Base-by-base conservation (phyloP, 2,797 vertebrate genomes). In the Podarcis siculus region DNA sequence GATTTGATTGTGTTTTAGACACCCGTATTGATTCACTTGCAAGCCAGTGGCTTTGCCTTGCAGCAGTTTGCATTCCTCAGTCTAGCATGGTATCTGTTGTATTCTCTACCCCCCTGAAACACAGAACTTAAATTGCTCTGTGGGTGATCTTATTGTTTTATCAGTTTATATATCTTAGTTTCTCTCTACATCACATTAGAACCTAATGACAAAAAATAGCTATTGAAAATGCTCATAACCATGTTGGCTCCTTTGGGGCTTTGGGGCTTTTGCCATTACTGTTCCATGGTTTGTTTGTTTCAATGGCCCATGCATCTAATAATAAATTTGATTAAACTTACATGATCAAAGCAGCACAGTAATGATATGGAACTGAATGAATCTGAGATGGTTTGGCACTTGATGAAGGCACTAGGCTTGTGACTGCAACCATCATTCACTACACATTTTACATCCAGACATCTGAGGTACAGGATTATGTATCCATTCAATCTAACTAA, bases 1-100 rank as follows among this genome's bases (percentile, higher is more conserved):
- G 72, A 89, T 91, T 94, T 94, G 89, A 93, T 92, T 90, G 91
- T 87, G 79, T 85, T 94, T 81, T 86, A 92, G 87, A 88, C 89
- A 93, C 71, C 71, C 92, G 61, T 87, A 17, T 88, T 42, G 86
- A 89, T 78, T 92, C 45, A 87, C 79, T 88, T 91, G 89, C 71
- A 89, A 90, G 79, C 78, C 86, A 87, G 35, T 88, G 37, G 91
- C 75, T 92, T 91, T 93, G 88, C 64, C 88, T 93, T 88, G 66
- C 64, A 90, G 82, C 21, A 23, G 75, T 92, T 92, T 85, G 83
- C 82, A 69, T 69, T 13, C 45, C 27, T 71, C 78, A 83, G 79
- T 90, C 42, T 77, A 77, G 32, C 61, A 61, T 83, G 86, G 27
- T 75, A 83, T 79, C 85, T 89, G 79, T 49, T 76, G 30, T 55